phyloP scores from a whole-genome alignment of 2,797 vertebrate species.

The Carduelis carduelis region DNA sequence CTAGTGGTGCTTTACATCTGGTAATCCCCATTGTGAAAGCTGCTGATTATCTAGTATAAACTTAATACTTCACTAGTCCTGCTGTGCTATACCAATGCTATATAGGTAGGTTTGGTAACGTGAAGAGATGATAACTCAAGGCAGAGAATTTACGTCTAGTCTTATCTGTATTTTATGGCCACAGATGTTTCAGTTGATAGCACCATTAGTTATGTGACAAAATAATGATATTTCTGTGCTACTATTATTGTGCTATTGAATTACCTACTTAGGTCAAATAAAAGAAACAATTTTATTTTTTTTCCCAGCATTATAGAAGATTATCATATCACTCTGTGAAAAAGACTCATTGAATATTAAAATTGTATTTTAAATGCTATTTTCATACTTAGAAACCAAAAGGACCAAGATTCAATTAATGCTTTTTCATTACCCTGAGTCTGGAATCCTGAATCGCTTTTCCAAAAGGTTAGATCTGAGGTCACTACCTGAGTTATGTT shows the following conservation, averaged over 20 bases:
- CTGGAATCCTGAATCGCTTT: background rate
- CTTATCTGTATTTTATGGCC: background rate
- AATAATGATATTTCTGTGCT: background rate
- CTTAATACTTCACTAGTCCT: background rate
- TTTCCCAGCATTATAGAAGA: background rate
- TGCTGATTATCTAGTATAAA: background rate
- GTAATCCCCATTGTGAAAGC: background rate
- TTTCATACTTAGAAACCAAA: background rate
- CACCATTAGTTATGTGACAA: background rate
- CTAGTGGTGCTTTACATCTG: background rate
- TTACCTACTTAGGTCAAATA: background rate
- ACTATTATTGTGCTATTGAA: background rate
- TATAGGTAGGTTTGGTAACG: background rate
- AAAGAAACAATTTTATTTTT: background rate
- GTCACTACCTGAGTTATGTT: constrained; percentile 28
- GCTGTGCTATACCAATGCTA: background rate
- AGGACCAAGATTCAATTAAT: background rate
- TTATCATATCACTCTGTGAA: background rate
- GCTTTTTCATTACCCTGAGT: background rate
- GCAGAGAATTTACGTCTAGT: background rate
- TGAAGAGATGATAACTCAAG: background rate
- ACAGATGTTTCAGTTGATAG: background rate
- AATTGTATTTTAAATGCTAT: background rate
- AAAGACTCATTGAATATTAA: background rate
- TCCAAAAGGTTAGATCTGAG: constrained; percentile 17